phyloP scores from a whole-genome alignment of 2,113 vertebrate species.

The Mobula hypostoma region DNA sequence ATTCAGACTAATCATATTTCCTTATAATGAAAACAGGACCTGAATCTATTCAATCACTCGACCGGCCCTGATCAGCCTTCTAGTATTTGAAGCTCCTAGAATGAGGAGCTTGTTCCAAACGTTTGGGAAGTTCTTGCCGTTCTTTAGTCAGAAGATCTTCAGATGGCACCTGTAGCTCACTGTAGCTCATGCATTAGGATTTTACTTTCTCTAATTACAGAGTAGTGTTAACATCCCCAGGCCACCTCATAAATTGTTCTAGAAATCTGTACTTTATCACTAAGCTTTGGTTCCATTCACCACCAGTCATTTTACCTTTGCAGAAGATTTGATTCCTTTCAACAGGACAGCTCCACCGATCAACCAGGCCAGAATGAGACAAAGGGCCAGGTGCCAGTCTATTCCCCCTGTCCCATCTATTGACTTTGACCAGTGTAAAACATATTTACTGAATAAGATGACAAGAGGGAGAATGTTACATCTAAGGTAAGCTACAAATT shows the following conservation, averaged over 20 bases:
- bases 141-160: not conserved
- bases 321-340: constrained; percentile 91
- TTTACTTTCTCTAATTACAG: too few species aligned
- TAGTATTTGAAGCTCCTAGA: not conserved
- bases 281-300: not conserved
- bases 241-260: too few species aligned
- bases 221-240: not conserved
- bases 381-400: constrained; percentile 88
- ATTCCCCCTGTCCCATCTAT: constrained; percentile 73
- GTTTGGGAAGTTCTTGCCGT: not conserved
- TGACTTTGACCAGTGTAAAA: constrained; percentile 68
- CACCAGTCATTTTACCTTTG: constrained; percentile 66
- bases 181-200: too few species aligned
- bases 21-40: not conserved
- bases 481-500: too few species aligned
- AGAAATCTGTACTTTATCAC: not conserved
- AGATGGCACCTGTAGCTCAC: too few species aligned
- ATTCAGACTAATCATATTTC: not conserved
- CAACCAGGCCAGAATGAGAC: constrained; percentile 75
- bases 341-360: constrained; percentile 68
- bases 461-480: not conserved
- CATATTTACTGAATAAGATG: constrained; percentile 57
- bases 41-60: not conserved
- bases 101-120: not conserved
- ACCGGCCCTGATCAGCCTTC: not conserved